Percentiles rank a stretch among this genome's conserved stretches.
phyloP scores from a whole-genome alignment of 2,113 vertebrate species.

The Terrapene triunguis region DNA sequence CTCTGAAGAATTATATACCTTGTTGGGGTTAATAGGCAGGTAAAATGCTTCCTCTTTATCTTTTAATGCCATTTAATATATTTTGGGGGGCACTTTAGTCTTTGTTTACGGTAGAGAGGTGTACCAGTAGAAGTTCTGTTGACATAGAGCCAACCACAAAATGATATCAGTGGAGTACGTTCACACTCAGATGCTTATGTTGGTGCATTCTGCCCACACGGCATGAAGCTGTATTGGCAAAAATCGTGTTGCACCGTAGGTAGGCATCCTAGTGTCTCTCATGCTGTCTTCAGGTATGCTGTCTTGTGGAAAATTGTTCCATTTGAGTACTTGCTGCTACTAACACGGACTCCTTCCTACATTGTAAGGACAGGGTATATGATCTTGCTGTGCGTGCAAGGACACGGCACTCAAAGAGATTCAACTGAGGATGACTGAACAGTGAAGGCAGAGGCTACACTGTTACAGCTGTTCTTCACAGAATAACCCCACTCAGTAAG shows the following conservation, averaged over 20 bases:
- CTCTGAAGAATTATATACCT: not conserved
- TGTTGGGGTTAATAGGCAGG: not conserved
- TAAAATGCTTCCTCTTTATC: not conserved
- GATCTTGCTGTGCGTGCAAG: not conserved
- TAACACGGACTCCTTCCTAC: not conserved
- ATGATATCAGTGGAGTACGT: not conserved
- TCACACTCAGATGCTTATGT: not conserved
- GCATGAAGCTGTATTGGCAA: not conserved
- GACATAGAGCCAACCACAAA: not conserved
- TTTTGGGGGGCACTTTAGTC: constrained; percentile 8
- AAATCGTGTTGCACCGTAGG: not conserved
- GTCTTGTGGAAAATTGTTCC: not conserved
- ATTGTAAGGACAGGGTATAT: rapidly evolving
- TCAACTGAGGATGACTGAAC: not conserved
- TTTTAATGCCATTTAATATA: not conserved
- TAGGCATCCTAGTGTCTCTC: not conserved
- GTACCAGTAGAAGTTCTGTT: constrained; percentile 8
- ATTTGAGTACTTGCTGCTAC: not conserved
- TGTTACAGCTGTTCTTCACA: not conserved
- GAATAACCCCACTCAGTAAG: not conserved
- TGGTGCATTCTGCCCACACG: not conserved
- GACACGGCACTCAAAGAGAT: not conserved
- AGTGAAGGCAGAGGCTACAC: rapidly evolving
- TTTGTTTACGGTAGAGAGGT: not conserved
- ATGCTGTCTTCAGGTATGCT: not conserved